Conservation (phyloP, 2,888 invertebrate species). For the Orthosia gothica region DNA sequence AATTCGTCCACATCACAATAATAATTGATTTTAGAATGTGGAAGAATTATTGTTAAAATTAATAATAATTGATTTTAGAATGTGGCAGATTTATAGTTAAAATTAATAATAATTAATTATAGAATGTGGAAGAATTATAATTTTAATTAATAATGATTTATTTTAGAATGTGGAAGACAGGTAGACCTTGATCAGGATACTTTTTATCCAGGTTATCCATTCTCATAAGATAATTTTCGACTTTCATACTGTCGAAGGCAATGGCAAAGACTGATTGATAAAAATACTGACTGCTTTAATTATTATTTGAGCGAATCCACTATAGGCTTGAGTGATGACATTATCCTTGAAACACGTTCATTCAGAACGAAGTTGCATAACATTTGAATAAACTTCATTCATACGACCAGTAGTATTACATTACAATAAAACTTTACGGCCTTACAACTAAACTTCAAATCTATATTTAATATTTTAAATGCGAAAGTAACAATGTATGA, state of each 20-base stretch:
- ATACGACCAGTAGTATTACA: slow-evolving; percentile 21
- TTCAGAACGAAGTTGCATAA: slow-evolving; percentile 32
- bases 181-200: too few relatives aligned
- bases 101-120: too few relatives aligned
- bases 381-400: slow-evolving; percentile 36
- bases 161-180: too few relatives aligned
- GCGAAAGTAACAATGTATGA: too few relatives aligned
- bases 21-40: too few relatives aligned
- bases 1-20: too few relatives aligned
- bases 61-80: too few relatives aligned
- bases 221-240: not conserved
- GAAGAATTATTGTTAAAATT: too few relatives aligned
- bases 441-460: slow-evolving; percentile 11
- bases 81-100: too few relatives aligned
- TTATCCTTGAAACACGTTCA: slow-evolving; percentile 29
- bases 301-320: not conserved
- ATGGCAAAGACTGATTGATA: not conserved
- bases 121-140: too few relatives aligned
- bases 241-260: not conserved
- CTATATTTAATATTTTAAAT: not conserved
- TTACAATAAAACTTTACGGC: slow-evolving; percentile 22
- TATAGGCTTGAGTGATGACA: not conserved
- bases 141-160: too few relatives aligned
- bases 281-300: not conserved
- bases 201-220: not conserved